phyloP scores from a whole-genome alignment of 2,113 vertebrate species.

The Calyptommatus sinebrachiatus region DNA sequence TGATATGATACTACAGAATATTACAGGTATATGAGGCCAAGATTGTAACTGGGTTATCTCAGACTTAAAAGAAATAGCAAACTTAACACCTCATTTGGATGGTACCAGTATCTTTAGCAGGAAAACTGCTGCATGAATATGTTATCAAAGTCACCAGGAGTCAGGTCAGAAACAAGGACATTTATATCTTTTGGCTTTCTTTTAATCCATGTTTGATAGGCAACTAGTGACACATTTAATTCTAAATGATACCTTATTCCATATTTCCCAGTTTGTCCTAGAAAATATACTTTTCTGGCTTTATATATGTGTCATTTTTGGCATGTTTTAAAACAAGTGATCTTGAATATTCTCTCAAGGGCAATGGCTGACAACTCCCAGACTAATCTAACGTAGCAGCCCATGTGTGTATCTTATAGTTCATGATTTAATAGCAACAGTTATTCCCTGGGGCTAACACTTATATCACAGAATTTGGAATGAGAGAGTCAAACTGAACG shows the following conservation, averaged over 20 bases:
- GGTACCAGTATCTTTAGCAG: no score
- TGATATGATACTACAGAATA: no score
- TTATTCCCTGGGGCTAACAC: slow-evolving; percentile 7
- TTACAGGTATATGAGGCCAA: no score
- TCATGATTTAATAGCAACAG: neutral
- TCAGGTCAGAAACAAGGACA: no score
- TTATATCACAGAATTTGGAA: neutral
- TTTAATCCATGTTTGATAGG: neutral
- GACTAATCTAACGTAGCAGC: neutral
- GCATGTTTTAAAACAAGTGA: neutral
- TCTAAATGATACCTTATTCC: neutral
- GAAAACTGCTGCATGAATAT: no score
- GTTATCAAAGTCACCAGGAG: no score
- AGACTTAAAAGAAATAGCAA: no score
- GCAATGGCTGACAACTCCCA: neutral
- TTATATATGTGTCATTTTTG: neutral
- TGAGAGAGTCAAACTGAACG: neutral
- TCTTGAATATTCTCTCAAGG: neutral
- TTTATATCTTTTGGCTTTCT: no score
- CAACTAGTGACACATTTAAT: neutral
- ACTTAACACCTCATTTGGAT: no score
- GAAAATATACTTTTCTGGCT: neutral
- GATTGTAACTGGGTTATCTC: no score
- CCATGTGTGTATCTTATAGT: neutral
- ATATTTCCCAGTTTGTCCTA: neutral